Conservation (phyloP, 1,140 invertebrate genomes). For the Asobara japonica region DNA sequence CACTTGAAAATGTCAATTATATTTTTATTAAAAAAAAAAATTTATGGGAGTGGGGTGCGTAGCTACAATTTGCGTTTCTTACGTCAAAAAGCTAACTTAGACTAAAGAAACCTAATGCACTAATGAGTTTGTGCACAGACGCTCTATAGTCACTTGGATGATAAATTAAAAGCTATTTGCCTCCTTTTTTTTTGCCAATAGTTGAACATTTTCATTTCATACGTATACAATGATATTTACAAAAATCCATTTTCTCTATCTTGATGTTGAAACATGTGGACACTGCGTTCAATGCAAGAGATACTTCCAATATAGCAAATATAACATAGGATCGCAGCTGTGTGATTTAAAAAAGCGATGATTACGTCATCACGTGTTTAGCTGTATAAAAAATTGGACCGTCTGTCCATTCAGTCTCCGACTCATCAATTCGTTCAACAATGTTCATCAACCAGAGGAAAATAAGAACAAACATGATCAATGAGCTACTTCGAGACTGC, state of each 20-base stretch:
- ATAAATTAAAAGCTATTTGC: slow-evolving; percentile 18
- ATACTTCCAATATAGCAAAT: background rate
- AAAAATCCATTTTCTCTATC: background rate
- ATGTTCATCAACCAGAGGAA: too few species aligned
- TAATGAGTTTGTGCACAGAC: slow-evolving; percentile 1
- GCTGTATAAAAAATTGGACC: slow-evolving; percentile 26
- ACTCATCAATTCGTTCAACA: background rate
- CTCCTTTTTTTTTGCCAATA: background rate
- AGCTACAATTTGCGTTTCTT: background rate
- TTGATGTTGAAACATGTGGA: background rate
- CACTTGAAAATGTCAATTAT: background rate
- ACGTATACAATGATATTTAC: slow-evolving; percentile 13
- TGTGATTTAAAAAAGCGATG: slow-evolving; percentile 22
- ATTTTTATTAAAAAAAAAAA: slow-evolving; percentile 11
- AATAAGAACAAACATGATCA: background rate
- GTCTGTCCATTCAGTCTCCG: slow-evolving; percentile 30
- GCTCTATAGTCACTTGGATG: background rate
- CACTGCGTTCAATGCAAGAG: background rate
- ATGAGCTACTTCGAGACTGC: too few species aligned
- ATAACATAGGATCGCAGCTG: slow-evolving; percentile 19
- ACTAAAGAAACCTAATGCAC: background rate
- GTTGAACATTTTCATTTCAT: background rate
- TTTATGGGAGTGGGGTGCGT: background rate
- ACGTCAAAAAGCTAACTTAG: background rate
- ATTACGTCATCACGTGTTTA: background rate